Percentiles rank a stretch among this genome's conserved stretches.
These are phyloP conservation scores for Neolamprologus variostigma DNA, from an alignment of 2,113 vertebrate species.

Conservation along the genomic window DNA sequence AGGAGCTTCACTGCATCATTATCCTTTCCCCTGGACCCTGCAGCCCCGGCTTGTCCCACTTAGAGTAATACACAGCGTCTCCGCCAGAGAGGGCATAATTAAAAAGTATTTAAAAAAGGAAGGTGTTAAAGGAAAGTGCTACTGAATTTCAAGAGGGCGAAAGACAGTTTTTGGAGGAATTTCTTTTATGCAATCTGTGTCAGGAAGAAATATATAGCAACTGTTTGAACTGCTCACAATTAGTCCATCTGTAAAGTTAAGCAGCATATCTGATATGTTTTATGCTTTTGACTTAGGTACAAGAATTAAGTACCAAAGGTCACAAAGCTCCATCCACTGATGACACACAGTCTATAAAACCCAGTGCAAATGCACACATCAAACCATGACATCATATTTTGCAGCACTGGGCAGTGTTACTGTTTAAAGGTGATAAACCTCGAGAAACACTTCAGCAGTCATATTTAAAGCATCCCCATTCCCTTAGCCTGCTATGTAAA, in stretches of 20 bases:
- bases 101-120: background rate
- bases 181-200: background rate
- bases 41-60: slow-evolving; percentile 51
- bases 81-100: background rate
- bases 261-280: background rate
- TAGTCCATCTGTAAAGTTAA: background rate
- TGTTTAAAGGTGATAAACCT: background rate
- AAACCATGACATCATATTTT: background rate
- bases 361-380: background rate
- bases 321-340: slow-evolving; percentile 44
- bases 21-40: slow-evolving; percentile 48
- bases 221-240: background rate
- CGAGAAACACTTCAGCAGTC: background rate
- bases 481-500: background rate
- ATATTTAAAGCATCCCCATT: background rate
- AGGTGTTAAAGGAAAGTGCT: background rate
- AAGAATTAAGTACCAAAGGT: slow-evolving; percentile 6
- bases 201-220: background rate
- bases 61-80: slow-evolving; percentile 16
- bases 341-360: background rate
- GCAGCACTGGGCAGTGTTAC: background rate
- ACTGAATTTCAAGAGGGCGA: background rate
- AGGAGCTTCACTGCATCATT: slow-evolving; percentile 30
- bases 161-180: background rate
- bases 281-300: background rate